phyloP scores from a whole-genome alignment of 2,113 vertebrate genomes.

The Myrmecobius fasciatus region DNA sequence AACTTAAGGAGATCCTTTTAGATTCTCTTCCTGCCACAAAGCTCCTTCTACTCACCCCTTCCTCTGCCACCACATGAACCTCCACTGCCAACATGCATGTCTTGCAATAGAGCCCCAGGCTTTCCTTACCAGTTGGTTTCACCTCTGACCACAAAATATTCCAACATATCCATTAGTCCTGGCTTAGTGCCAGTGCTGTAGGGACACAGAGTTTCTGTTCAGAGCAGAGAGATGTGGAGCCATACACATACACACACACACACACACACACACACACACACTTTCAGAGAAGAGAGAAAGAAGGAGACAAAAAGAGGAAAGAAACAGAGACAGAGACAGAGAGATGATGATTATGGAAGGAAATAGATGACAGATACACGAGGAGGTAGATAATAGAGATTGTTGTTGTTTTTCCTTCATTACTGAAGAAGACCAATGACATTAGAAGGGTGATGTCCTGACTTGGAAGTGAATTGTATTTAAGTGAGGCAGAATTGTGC shows the following conservation, averaged over 20 bases:
- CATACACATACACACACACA: no score
- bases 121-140: constrained; percentile 51
- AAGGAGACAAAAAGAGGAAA: neutral
- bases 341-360: neutral
- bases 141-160: constrained; percentile 60
- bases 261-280: neutral
- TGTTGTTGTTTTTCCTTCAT: no score
- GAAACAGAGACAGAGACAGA: neutral
- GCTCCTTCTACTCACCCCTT: neutral
- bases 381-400: no score
- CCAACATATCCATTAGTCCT: constrained; percentile 55
- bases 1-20: constrained; percentile 15
- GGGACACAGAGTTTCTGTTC: constrained; percentile 68
- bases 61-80: neutral
- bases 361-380: no score
- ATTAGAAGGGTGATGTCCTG: no score
- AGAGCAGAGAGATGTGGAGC: no score
- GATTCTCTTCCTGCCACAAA: neutral
- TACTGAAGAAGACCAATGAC: no score
- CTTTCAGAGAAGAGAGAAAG: constrained; percentile 5
- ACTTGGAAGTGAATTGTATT: no score
- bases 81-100: constrained; percentile 1
- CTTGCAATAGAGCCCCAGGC: constrained; percentile 1
- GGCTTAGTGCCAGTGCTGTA: constrained; percentile 39
- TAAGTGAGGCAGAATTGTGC: no score